A percentile compares a stretch with the other conserved stretches of the same genome.
Evolutionary conservation across 2,113 vertebrate species (phyloP).

Genomic region (Coptodon rendalli): DNA sequence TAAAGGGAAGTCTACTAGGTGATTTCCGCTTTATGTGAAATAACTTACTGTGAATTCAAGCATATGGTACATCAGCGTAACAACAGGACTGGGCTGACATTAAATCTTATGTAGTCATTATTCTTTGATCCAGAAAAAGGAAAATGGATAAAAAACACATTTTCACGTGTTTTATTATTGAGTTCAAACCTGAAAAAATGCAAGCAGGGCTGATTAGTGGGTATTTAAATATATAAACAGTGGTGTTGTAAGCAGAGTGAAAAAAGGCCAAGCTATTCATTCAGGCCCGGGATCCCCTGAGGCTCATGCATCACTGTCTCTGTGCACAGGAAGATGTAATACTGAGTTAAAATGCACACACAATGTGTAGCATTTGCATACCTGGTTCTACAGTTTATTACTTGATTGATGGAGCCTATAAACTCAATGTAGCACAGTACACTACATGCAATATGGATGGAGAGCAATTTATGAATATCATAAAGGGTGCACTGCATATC

Average conservation of each 20-base stretch:
- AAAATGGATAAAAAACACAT: neutral
- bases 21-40: neutral
- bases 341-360: neutral
- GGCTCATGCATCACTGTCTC: slow-evolving; percentile 4
- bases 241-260: neutral
- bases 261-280: neutral
- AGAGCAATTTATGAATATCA: slow-evolving; percentile 29
- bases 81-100: neutral
- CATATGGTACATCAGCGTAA: neutral
- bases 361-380: slow-evolving; percentile 8
- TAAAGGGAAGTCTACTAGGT: neutral
- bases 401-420: slow-evolving; percentile 31
- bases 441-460: slow-evolving; percentile 19
- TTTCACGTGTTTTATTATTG: neutral
- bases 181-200: neutral
- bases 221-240: neutral
- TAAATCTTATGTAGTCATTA: neutral
- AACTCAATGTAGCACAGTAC: neutral
- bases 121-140: neutral
- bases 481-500: neutral
- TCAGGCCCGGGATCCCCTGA: neutral
- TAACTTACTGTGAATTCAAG: neutral
- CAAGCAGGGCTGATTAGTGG: neutral
- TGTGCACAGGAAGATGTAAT: neutral
- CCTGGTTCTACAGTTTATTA: slow-evolving; percentile 13